Evolutionary conservation across 1,140 invertebrate species (phyloP), one percentile per base, ranked within the genome.

Genomic region (Orussus abietinus): DNA sequence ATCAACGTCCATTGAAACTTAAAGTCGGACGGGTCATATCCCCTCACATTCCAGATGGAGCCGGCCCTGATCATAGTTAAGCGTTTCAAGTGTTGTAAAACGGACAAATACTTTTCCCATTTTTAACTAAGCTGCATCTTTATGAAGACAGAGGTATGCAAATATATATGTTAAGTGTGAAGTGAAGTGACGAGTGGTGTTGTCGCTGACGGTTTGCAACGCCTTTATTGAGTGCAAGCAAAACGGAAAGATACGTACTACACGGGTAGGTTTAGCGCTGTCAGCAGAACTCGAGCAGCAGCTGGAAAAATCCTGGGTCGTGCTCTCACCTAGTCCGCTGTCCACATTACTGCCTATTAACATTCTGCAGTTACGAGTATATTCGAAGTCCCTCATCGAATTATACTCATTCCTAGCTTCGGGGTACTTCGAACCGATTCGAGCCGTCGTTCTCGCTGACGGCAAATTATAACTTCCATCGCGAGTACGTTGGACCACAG

Each of bases 271-370:
- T 35, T 68, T 66, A 47, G 65, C 62, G 55, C 69, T 74, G 59
- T 72, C 69, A 47, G 67, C 68, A 39, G 69, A 72, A 47, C 71
- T 74, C 44, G 71, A 74, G 51, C 68, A 72, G 55, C 69, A 72
- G 50, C 69, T 72, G 49, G 71, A 74, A 56, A 72, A 72, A 52
- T 74, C 69, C 53, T 74, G 71, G n/a, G 69, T 64, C 38, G 68
- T 74, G 50, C 69, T 74, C 53, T 74, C 71, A 35, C 69, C 71
- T 38, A 74, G 58, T 49, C 71, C 71, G 44, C 69, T 72, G 60
- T 72, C 69, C 44, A 59, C 58, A 48, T 69, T 66, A 64, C 53
- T 69, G 44, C 61, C 62, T 59, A 70, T 59, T 41, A 68, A 58
- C 53, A 69, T 59, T 67, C 66, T 65, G 55, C 58, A 62, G 57